phyloP scores from a whole-genome alignment of 2,797 vertebrate genomes.

The Ceryle rudis region DNA sequence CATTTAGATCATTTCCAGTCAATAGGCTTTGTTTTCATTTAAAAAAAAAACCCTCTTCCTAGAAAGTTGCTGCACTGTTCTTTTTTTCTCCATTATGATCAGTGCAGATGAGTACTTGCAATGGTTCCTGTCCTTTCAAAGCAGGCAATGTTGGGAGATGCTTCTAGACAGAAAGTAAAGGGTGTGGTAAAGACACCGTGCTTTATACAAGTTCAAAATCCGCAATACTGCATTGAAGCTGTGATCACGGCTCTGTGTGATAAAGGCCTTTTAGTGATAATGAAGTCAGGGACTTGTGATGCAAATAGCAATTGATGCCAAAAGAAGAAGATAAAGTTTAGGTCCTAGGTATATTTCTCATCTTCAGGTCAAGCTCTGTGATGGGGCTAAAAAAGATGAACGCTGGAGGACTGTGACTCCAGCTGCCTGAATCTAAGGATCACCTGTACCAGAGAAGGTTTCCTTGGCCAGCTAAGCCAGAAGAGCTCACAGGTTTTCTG shows the following conservation, averaged over 20 bases:
- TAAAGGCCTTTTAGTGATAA: neutral
- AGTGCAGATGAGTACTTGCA: neutral
- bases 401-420: neutral
- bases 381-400: neutral
- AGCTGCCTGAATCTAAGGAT: neutral
- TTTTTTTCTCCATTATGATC: neutral
- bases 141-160: neutral
- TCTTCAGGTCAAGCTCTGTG: neutral
- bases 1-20: constrained; percentile 43
- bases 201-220: constrained; percentile 25
- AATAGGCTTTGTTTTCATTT: constrained; percentile 50
- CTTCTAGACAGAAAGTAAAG: constrained; percentile 37
- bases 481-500: neutral
- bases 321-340: neutral
- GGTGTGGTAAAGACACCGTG: neutral
- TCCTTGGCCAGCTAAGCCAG: neutral
- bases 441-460: neutral
- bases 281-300: neutral
- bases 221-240: constrained; percentile 21
- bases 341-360: neutral
- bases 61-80: constrained; percentile 30
- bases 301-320: neutral
- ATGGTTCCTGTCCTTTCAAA: neutral
- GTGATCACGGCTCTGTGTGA: neutral
- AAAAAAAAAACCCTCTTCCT: constrained; percentile 9